Evolutionary conservation across 2,888 invertebrate genomes (phyloP).

Genomic region (Opisthograptis luteolata): DNA sequence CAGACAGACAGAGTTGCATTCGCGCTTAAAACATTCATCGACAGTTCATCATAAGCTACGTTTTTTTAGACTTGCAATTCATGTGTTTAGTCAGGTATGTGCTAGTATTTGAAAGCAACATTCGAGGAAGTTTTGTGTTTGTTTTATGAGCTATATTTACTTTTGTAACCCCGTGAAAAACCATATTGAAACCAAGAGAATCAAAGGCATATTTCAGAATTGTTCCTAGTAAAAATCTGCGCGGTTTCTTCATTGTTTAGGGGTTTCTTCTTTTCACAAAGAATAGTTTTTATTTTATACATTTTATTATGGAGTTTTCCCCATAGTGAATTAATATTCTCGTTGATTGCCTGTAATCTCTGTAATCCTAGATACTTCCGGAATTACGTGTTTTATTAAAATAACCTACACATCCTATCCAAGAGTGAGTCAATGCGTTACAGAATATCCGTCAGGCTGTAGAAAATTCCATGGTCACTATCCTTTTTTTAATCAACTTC

Average conservation of each 20-base stretch:
- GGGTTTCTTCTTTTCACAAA: no score
- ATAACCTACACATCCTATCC: constrained; percentile 4
- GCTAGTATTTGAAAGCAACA: background rate
- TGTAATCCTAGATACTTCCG: constrained; percentile 1
- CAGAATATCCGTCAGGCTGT: no score
- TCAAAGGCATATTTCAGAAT: background rate
- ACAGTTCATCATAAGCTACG: background rate
- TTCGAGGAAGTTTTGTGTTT: background rate
- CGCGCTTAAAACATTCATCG: constrained; percentile 1
- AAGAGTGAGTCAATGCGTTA: constrained; percentile 1
- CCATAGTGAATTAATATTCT: background rate
- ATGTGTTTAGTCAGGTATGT: background rate
- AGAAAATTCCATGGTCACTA: no score
- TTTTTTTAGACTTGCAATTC: background rate
- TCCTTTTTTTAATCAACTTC: no score
- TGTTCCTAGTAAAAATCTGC: no score
- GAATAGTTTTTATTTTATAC: no score
- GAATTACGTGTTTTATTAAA: constrained; percentile 5
- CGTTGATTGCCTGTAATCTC: background rate
- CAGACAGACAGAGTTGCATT: background rate
- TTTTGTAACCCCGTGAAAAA: background rate
- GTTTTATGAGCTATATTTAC: background rate
- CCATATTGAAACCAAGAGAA: background rate
- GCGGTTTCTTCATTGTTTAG: no score
- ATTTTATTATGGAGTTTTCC: no score